phyloP scores from a whole-genome alignment of 1,140 invertebrate genomes.

The Theocolax elegans region DNA sequence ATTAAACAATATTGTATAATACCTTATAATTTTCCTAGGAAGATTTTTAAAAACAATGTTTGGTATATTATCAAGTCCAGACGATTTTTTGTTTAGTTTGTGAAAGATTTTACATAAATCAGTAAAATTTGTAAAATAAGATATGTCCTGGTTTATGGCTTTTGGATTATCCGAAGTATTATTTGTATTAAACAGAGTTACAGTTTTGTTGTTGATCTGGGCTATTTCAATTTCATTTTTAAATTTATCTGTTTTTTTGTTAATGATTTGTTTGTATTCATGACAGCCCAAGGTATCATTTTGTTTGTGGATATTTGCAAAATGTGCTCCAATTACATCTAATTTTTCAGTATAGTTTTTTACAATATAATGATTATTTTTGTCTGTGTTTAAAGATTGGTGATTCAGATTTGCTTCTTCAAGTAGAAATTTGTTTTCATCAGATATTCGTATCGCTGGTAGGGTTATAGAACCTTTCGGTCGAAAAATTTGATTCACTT shows the following conservation, averaged over 20 bases:
- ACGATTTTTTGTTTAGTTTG: slow-evolving; percentile 13
- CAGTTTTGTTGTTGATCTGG: not conserved
- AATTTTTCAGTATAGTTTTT: slow-evolving; percentile 9
- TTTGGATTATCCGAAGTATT: not conserved
- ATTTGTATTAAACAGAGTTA: not conserved
- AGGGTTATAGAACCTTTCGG: not conserved
- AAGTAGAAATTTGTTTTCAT: not conserved
- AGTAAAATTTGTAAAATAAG: not conserved
- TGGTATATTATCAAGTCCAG: slow-evolving; percentile 1
- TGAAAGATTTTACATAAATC: not conserved
- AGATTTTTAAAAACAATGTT: slow-evolving; percentile 10
- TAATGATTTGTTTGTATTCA: not conserved
- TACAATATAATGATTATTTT: not conserved
- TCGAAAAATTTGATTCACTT: slow-evolving; percentile 6
- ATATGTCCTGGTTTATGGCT: not conserved
- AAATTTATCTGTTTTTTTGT: not conserved
- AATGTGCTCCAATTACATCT: slow-evolving; percentile 23
- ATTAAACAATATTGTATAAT: not conserved
- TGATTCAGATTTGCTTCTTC: slow-evolving; percentile 1
- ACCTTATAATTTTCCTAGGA: not conserved
- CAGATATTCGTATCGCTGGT: not conserved
- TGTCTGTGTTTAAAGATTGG: not conserved
- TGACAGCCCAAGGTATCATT: slow-evolving; percentile 1
- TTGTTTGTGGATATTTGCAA: slow-evolving; percentile 11
- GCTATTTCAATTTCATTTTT: not conserved